Evolutionary conservation across 2,113 vertebrate genomes (phyloP).

Genomic region (Menidia beryllina): DNA sequence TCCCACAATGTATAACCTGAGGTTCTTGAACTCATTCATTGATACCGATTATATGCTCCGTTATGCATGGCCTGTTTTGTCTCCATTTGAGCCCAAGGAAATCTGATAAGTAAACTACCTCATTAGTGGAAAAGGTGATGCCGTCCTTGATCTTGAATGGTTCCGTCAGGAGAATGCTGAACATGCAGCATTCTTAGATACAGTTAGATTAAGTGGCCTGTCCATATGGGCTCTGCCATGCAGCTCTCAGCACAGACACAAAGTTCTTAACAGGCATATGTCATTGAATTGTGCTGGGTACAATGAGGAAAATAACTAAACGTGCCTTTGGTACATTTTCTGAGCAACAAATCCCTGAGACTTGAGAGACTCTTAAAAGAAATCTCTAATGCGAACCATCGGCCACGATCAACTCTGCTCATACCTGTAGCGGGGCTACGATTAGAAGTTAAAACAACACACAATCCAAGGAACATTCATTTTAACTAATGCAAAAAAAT

Average conservation of each 20-base stretch:
- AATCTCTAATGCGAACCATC: not conserved
- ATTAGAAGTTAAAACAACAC: not conserved
- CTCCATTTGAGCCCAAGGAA: conserved; percentile 65
- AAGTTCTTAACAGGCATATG: not conserved
- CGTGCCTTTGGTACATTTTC: not conserved
- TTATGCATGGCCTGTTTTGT: conserved; percentile 66
- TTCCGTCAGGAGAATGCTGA: conserved; percentile 59
- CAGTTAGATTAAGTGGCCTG: conserved; percentile 50
- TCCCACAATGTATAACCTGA: conserved; percentile 36
- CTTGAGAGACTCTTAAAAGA: conserved; percentile 1
- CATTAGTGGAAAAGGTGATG: conserved; percentile 76
- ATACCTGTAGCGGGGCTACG: not conserved
- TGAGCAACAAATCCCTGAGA: not conserved
- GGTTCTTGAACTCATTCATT: conserved; percentile 46
- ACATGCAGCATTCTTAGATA: conserved; percentile 44
- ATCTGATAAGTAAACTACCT: conserved; percentile 75
- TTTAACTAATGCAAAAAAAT: not conserved
- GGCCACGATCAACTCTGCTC: not conserved
- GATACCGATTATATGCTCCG: conserved; percentile 63
- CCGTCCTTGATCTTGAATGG: conserved; percentile 69
- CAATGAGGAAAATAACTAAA: conserved; percentile 1
- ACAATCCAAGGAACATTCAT: not conserved
- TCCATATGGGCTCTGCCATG: conserved; percentile 23
- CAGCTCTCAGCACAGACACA: not conserved
- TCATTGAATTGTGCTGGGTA: conserved; percentile 1